A percentile compares a stretch with the other conserved stretches of the same genome.
Conservation (phyloP, 1,140 invertebrate species). For the Halictus rubicundus region DNA sequence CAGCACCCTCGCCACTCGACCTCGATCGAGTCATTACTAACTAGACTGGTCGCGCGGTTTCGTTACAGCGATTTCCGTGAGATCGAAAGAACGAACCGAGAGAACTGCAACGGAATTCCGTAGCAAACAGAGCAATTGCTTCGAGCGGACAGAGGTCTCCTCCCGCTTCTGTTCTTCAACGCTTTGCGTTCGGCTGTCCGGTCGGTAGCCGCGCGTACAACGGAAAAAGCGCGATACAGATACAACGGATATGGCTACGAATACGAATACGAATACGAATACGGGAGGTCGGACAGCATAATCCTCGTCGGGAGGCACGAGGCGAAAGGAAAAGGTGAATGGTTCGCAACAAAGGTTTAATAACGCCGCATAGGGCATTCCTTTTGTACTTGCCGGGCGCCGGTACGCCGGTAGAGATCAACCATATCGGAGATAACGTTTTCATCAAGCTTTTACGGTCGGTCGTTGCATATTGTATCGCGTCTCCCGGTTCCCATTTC, state of each 20-base stretch:
- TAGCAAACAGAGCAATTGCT: too few species aligned
- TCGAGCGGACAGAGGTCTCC: too few species aligned
- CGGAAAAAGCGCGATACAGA: not conserved
- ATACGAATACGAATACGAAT: not conserved
- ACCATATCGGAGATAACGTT: conserved; percentile 33
- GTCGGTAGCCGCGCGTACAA: too few species aligned
- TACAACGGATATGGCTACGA: too few species aligned
- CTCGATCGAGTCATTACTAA: too few species aligned
- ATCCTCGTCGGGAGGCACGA: conserved; percentile 29
- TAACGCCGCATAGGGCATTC: conserved; percentile 45
- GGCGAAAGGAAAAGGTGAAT: conserved; percentile 43
- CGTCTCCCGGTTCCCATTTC: not conserved
- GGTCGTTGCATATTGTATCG: conserved; percentile 24
- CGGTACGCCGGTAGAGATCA: conserved; percentile 16
- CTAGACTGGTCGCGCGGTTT: too few species aligned
- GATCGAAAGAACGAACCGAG: too few species aligned
- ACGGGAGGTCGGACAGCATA: conserved; percentile 13
- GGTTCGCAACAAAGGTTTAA: conserved; percentile 56
- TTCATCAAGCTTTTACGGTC: conserved; percentile 55
- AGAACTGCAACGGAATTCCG: too few species aligned
- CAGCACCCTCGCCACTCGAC: too few species aligned
- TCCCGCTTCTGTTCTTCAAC: too few species aligned
- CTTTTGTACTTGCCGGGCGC: conserved; percentile 32
- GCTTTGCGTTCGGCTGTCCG: too few species aligned
- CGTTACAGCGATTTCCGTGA: too few species aligned